A percentile compares a stretch with the other conserved stretches of the same genome.
phyloP scores from a whole-genome alignment of 2,888 invertebrate genomes.

The Hecatera dysodea region DNA sequence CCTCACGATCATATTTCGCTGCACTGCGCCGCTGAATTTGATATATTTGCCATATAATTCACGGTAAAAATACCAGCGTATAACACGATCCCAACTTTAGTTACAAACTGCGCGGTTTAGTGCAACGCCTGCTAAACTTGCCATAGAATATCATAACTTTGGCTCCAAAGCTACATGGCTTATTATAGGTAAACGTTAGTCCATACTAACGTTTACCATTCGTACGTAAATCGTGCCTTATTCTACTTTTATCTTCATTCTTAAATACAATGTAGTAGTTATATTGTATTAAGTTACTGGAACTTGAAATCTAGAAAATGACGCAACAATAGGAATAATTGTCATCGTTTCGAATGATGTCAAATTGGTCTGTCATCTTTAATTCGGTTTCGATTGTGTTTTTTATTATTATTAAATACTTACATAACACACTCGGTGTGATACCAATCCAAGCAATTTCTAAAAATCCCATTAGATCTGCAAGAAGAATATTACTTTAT shows the following conservation, averaged over 20 bases:
- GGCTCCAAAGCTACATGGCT: constrained; percentile 5
- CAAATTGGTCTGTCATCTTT: no score
- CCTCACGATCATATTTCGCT: constrained; percentile 10
- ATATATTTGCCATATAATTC: constrained; percentile 41
- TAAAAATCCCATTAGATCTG: background rate
- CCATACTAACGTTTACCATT: constrained; percentile 25
- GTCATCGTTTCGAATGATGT: no score
- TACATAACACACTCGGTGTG: no score
- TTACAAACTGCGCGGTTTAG: constrained; percentile 40
- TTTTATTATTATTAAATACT: no score
- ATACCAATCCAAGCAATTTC: no score
- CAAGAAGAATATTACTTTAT: background rate
- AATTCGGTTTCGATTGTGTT: no score
- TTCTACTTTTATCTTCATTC: constrained; percentile 9
- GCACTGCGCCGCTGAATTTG: constrained; percentile 27
- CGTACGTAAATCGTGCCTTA: constrained; percentile 17
- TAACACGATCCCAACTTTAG: constrained; percentile 34
- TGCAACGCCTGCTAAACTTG: constrained; percentile 39
- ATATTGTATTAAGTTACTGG: background rate
- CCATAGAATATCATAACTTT: constrained; percentile 47
- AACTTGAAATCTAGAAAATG: background rate
- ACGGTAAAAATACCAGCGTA: constrained; percentile 36
- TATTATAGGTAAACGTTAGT: no score
- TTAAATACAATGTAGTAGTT: background rate
- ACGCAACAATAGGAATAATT: no score